Conservation (phyloP, 2,113 vertebrate genomes). For the Corythornis cristatus region DNA sequence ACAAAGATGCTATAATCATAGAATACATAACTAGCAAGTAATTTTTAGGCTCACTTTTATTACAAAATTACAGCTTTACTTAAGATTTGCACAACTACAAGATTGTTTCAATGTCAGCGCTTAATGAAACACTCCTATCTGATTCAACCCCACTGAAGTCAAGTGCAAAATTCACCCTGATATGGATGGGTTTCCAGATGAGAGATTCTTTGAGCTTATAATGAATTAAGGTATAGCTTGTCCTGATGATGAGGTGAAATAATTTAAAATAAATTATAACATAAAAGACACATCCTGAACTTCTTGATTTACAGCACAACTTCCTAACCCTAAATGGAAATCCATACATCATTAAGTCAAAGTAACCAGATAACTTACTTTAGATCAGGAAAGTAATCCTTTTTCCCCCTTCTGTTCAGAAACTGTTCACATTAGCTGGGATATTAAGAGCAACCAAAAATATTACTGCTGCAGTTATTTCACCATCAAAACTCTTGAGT, state of each 20-base stretch:
- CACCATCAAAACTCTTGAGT: neutral
- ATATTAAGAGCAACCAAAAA: neutral
- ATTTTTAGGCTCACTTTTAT: conserved; percentile 46
- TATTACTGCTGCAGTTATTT: neutral
- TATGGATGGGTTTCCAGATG: neutral
- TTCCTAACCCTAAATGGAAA: conserved; percentile 28
- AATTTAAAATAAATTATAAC: conserved; percentile 23
- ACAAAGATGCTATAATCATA: neutral
- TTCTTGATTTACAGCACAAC: conserved; percentile 38
- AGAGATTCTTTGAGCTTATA: neutral
- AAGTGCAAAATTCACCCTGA: conserved; percentile 48
- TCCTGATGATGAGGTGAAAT: conserved; percentile 19
- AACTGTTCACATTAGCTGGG: neutral
- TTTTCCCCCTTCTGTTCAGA: neutral
- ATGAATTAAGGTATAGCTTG: conserved; percentile 30
- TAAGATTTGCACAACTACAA: conserved; percentile 41
- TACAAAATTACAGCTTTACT: conserved; percentile 50
- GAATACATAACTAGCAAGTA: conserved; percentile 16
- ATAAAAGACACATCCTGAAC: conserved; percentile 19
- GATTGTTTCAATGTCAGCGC: neutral
- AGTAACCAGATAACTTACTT: conserved; percentile 25
- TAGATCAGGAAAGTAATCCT: neutral
- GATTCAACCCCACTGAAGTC: neutral
- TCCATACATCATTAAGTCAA: conserved; percentile 24
- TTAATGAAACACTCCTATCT: neutral